Evolutionary conservation across 2,888 invertebrate genomes (phyloP).

Genomic region (Polydrusus tereticollis): DNA sequence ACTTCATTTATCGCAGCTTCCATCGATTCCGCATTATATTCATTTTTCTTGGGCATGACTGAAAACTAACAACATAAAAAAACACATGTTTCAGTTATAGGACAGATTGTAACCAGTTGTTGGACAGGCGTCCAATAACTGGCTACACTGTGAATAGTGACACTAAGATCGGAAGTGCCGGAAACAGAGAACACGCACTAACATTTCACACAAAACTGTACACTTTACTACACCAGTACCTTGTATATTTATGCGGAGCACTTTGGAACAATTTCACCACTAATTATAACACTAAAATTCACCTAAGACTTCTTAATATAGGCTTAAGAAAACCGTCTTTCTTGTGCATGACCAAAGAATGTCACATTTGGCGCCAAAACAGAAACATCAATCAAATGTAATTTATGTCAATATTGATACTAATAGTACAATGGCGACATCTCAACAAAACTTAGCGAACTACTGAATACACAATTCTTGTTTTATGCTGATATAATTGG

Average conservation of each 20-base stretch:
- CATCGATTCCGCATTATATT: too few species aligned
- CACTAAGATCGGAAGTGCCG: not conserved
- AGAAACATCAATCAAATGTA: not conserved
- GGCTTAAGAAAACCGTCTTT: not conserved
- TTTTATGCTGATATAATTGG: not conserved
- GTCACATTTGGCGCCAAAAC: not conserved
- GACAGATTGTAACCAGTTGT: too few species aligned
- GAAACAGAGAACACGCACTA: not conserved
- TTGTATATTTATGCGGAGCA: too few species aligned
- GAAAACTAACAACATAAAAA: too few species aligned
- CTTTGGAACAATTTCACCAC: too few species aligned
- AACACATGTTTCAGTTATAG: too few species aligned
- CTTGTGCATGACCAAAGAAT: not conserved
- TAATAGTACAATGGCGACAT: not conserved
- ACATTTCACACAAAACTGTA: not conserved
- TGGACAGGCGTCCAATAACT: too few species aligned
- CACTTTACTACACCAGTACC: not conserved
- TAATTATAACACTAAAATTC: too few species aligned
- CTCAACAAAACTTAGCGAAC: not conserved
- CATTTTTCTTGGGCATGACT: slow-evolving; percentile 28
- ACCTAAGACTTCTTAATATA: not conserved
- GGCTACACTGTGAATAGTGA: not conserved
- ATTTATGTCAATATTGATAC: not conserved
- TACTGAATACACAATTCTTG: not conserved
- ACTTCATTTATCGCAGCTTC: slow-evolving; percentile 34